Percentiles rank a stretch among this genome's conserved stretches.
These are phyloP conservation scores for Bovichtus diacanthus DNA, from an alignment of 2,797 vertebrate species.

Conservation along the genomic window DNA sequence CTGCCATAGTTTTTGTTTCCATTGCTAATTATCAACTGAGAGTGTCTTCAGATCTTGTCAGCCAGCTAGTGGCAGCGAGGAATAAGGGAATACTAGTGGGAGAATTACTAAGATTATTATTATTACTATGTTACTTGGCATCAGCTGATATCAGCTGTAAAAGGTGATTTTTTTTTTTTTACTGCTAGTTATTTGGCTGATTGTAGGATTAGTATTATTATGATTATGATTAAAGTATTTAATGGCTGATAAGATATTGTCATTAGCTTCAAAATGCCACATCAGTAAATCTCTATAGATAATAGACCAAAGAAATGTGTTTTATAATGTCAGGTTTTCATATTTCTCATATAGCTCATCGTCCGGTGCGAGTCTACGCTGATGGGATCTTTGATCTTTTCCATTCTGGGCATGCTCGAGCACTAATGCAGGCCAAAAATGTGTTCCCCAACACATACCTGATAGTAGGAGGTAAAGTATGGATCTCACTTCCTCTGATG, in stretches of 20 bases:
- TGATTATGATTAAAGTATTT: slow-evolving; percentile 7
- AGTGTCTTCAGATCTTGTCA: background rate
- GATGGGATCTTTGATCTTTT: slow-evolving; percentile 99
- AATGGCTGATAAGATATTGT: background rate
- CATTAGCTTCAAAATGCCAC: background rate
- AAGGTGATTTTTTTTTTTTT: slow-evolving; percentile 8
- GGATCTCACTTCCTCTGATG: background rate
- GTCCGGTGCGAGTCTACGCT: slow-evolving; percentile 96
- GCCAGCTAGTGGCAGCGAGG: background rate
- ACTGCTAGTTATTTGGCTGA: slow-evolving; percentile 4
- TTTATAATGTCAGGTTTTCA: background rate
- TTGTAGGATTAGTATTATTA: background rate
- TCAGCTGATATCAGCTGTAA: slow-evolving; percentile 23
- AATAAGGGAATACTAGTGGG: background rate
- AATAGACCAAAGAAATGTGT: background rate
- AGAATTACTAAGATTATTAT: background rate
- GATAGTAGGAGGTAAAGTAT: slow-evolving; percentile 94
- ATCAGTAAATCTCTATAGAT: background rate
- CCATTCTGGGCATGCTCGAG: slow-evolving; percentile 97
- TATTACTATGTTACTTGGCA: too few species aligned
- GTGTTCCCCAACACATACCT: slow-evolving; percentile 96
- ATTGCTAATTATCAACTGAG: background rate
- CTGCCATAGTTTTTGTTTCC: background rate
- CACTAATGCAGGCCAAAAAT: slow-evolving; percentile 99
- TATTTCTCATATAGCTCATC: slow-evolving; percentile 85